Conservation (phyloP, 2,888 invertebrate species). For the Catocala sponsa region DNA sequence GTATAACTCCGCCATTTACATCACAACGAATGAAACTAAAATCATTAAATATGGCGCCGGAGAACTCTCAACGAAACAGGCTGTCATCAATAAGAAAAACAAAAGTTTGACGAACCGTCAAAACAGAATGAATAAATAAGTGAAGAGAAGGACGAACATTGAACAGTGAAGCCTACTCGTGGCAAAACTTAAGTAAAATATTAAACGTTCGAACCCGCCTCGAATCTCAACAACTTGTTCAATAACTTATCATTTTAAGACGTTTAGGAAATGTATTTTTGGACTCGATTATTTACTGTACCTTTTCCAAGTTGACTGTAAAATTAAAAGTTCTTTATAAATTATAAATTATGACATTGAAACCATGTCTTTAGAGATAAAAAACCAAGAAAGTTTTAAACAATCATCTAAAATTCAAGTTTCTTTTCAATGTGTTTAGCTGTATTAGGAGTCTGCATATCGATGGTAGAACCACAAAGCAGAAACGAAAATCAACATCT, state of each 20-base stretch:
- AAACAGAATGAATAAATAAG: conserved; percentile 73
- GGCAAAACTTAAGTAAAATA: conserved; percentile 65
- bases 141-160: conserved; percentile 36
- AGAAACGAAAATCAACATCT: conserved; percentile 11
- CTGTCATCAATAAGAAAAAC: conserved; percentile 57
- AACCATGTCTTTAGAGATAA: neutral
- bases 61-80: conserved; percentile 15
- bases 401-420: too few species aligned
- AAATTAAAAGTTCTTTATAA: neutral
- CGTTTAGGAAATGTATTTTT: conserved; percentile 31
- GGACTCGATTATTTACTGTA: conserved; percentile 2
- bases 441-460: neutral
- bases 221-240: conserved; percentile 53
- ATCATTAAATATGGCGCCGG: conserved; percentile 21
- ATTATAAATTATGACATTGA: neutral
- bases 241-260: conserved; percentile 52
- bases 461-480: neutral
- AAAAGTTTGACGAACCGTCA: conserved; percentile 69
- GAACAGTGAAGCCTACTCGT: conserved; percentile 47
- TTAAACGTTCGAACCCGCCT: conserved; percentile 58
- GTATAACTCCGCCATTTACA: neutral
- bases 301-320: conserved; percentile 3
- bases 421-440: neutral
- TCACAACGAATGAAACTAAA: conserved; percentile 11
- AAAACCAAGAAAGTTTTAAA: too few species aligned